Percentiles rank a stretch among this genome's conserved stretches.
phyloP scores from a whole-genome alignment of 2,797 vertebrate genomes.

The Melanotaenia parkinsoni region DNA sequence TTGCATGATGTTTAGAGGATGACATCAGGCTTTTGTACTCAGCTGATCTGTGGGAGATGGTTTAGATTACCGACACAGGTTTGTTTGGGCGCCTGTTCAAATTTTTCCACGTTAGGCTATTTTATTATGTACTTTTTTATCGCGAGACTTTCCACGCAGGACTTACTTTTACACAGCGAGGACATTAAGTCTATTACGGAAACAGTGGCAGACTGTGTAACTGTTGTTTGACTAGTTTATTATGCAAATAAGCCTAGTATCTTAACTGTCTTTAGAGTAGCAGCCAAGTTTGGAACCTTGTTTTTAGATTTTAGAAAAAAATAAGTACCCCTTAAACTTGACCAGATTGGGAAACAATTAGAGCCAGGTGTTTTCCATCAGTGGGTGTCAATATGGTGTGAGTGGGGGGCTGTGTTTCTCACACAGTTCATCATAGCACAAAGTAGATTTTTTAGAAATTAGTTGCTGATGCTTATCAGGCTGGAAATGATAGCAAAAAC shows the following conservation, averaged over 20 bases:
- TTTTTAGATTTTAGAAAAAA: neutral
- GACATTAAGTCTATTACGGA: neutral
- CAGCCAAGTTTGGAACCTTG: neutral
- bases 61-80: conserved; percentile 30
- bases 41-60: conserved; percentile 27
- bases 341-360: neutral
- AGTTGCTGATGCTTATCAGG: neutral
- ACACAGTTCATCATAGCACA: too few relatives aligned
- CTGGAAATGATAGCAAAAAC: neutral
- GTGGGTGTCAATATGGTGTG: too few relatives aligned
- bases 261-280: neutral
- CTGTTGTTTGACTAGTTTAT: conserved; percentile 15
- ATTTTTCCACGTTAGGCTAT: neutral
- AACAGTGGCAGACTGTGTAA: neutral
- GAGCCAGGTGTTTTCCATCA: neutral
- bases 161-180: neutral
- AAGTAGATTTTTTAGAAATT: too few relatives aligned
- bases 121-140: conserved; percentile 3
- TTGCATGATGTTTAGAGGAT: conserved; percentile 56
- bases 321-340: neutral
- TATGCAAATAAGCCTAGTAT: conserved; percentile 9
- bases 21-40: conserved; percentile 74
- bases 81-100: conserved; percentile 18
- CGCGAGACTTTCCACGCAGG: neutral
- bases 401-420: too few relatives aligned